Conservation (phyloP, 2,888 invertebrate species). For the Drosophila dives region DNA sequence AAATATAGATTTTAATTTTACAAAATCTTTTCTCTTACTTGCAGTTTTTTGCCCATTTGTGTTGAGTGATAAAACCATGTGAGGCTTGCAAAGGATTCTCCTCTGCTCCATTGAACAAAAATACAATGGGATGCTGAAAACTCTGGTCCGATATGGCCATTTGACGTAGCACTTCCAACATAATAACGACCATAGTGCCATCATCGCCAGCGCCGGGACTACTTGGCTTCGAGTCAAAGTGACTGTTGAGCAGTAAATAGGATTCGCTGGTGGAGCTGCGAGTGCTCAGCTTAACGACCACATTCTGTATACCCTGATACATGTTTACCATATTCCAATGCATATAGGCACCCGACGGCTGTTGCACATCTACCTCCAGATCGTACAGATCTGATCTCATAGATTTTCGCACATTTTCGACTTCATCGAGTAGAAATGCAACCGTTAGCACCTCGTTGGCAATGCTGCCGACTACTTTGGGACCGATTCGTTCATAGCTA, state of each 20-base stretch:
- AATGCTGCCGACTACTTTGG: conserved; percentile 89
- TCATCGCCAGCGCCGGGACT: conserved; percentile 92
- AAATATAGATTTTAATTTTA: background rate
- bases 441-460: conserved; percentile 89
- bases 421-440: conserved; percentile 83
- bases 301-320: conserved; percentile 83
- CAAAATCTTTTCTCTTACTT: conserved; percentile 32
- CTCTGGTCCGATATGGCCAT: conserved; percentile 82
- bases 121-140: conserved; percentile 87
- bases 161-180: conserved; percentile 87
- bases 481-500: conserved; percentile 88
- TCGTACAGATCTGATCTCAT: conserved; percentile 76
- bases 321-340: conserved; percentile 76
- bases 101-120: conserved; percentile 89
- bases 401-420: conserved; percentile 67
- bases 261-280: conserved; percentile 69
- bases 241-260: conserved; percentile 91
- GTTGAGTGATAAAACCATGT: conserved; percentile 88
- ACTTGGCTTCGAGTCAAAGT: conserved; percentile 95
- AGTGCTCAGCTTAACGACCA: conserved; percentile 80
- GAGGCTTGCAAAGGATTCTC: conserved; percentile 89
- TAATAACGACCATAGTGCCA: conserved; percentile 87
- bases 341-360: conserved; percentile 78
- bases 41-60: conserved; percentile 67
- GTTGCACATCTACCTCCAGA: conserved; percentile 81